These are phyloP conservation scores for Typhlomys cinereus DNA, from an alignment of 2,113 vertebrate species.

Conservation along the genomic window DNA sequence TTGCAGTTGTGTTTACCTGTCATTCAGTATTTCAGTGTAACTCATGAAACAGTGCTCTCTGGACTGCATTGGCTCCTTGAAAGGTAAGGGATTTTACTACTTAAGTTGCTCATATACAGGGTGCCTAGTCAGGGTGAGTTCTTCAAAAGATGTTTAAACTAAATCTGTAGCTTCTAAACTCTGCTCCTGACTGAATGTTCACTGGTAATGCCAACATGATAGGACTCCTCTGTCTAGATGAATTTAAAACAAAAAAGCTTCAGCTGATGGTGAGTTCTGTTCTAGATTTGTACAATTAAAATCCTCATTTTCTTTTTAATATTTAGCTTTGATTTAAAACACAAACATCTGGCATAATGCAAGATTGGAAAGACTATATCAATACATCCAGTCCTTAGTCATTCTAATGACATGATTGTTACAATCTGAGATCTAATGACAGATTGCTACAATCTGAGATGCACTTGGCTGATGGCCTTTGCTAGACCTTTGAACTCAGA, in stretches of 20 bases:
- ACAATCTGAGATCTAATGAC: background rate
- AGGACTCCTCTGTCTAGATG: background rate
- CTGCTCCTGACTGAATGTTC: background rate
- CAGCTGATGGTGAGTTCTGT: background rate
- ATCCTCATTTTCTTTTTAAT: background rate
- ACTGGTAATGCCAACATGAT: rapidly evolving
- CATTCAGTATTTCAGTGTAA: background rate
- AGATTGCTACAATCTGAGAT: background rate
- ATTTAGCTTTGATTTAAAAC: background rate
- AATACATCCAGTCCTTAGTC: background rate
- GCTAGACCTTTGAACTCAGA: background rate
- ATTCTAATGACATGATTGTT: background rate
- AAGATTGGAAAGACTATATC: background rate
- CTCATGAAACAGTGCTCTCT: background rate
- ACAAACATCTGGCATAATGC: background rate
- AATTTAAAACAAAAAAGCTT: background rate
- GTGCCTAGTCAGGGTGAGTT: background rate
- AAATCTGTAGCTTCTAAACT: background rate
- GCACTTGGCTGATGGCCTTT: background rate
- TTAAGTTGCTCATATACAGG: background rate
- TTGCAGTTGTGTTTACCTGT: background rate
- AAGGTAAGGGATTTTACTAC: background rate
- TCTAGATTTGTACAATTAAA: background rate
- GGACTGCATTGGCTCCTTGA: background rate
- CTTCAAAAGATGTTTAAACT: background rate